These are phyloP conservation scores for Eptatretus burgeri DNA, from an alignment of 2,113 vertebrate species.

Conservation along the genomic window DNA sequence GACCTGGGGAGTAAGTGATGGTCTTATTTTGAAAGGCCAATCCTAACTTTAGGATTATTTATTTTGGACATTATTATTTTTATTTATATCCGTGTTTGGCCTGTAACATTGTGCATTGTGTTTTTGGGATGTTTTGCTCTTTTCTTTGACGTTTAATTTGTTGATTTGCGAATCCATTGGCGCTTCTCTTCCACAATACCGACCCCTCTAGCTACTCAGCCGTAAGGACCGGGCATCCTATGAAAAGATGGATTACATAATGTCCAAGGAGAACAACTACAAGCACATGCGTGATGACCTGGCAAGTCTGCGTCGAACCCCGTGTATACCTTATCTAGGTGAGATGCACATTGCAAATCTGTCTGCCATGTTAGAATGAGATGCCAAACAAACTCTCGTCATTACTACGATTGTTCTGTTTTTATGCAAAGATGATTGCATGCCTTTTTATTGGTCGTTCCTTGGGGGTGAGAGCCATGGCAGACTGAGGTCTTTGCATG, in stretches of 20 bases:
- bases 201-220: slow-evolving; percentile 35
- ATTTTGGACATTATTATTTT: too few species aligned
- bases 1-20: slow-evolving; percentile 54
- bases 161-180: background rate
- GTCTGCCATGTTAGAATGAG: slow-evolving; percentile 10
- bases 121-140: too few species aligned
- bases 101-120: too few species aligned
- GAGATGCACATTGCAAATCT: slow-evolving; percentile 14
- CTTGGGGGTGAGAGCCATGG: too few species aligned
- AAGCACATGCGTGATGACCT: slow-evolving; percentile 61
- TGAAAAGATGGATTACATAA: slow-evolving; percentile 62
- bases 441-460: too few species aligned
- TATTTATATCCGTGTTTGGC: too few species aligned
- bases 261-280: slow-evolving; percentile 77
- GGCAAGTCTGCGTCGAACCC: slow-evolving; percentile 56
- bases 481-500: too few species aligned
- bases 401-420: too few species aligned
- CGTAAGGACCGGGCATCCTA: slow-evolving; percentile 65
- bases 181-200: slow-evolving; percentile 3
- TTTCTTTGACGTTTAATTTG: too few species aligned
- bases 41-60: too few species aligned
- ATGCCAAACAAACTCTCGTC: background rate
- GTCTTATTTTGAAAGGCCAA: too few species aligned
- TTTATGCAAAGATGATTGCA: too few species aligned
- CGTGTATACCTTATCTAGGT: slow-evolving; percentile 73